Evolutionary conservation across 2,888 invertebrate genomes (phyloP).

Genomic region (Quadroppia sp.): DNA sequence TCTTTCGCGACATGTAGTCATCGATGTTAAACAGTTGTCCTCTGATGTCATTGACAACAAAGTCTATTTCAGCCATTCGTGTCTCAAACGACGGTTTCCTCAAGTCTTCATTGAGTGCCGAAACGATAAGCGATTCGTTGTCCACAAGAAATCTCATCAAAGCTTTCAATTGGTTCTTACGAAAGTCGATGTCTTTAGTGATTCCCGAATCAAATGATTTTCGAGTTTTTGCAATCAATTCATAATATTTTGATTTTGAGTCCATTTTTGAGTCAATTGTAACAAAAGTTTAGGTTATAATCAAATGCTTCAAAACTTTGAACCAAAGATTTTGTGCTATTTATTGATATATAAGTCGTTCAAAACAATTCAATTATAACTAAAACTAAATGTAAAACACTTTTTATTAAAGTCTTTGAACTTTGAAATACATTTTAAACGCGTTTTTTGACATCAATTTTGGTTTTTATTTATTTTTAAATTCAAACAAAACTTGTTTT

Average conservation of each 20-base stretch:
- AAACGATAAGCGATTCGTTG: conserved; percentile 66
- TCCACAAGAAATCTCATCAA: conserved; percentile 74
- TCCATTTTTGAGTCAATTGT: not conserved
- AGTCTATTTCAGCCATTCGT: conserved; percentile 69
- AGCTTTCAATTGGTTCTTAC: conserved; percentile 71
- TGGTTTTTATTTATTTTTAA: not conserved
- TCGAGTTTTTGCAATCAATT: conserved; percentile 58
- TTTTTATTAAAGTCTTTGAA: not conserved
- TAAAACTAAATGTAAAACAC: too few relatives aligned
- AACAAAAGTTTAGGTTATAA: too few relatives aligned
- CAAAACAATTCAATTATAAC: too few relatives aligned
- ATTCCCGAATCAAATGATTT: conserved; percentile 67
- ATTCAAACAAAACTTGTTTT: not conserved
- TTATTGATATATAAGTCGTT: too few relatives aligned
- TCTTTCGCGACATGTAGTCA: conserved; percentile 70
- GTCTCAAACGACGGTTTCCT: conserved; percentile 64
- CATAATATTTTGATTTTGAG: not conserved
- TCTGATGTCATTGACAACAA: conserved; percentile 69
- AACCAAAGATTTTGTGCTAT: not conserved
- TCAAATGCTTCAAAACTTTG: not conserved
- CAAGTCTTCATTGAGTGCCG: conserved; percentile 73
- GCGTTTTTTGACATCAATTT: not conserved
- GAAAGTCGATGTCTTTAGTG: conserved; percentile 73
- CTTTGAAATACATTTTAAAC: not conserved
- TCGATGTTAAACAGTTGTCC: conserved; percentile 66